These are phyloP conservation scores for Melanotaenia boesemani DNA, from an alignment of 2,797 vertebrate species.

Conservation along the genomic window DNA sequence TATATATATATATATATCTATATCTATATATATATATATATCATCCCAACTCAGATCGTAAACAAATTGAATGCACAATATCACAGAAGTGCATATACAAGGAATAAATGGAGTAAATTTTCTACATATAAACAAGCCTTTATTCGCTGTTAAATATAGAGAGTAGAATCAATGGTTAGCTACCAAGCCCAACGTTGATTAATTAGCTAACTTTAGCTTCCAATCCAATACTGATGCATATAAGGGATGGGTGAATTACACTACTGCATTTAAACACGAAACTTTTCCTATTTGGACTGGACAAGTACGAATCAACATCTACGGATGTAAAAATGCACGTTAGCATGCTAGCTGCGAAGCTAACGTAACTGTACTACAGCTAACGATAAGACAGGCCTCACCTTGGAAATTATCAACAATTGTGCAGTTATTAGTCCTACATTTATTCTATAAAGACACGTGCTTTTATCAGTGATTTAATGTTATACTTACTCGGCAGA, in stretches of 20 bases:
- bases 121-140: background rate
- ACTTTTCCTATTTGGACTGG: rapidly evolving
- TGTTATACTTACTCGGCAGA: slow-evolving; percentile 82
- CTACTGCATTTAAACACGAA: rapidly evolving
- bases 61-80: background rate
- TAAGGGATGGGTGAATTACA: background rate
- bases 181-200: background rate
- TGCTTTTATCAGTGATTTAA: rapidly evolving
- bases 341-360: slow-evolving; percentile 42
- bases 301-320: background rate
- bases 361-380: slow-evolving; percentile 27
- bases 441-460: rapidly evolving
- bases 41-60: background rate
- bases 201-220: slow-evolving; percentile 26
- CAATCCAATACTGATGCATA: background rate
- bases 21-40: no score
- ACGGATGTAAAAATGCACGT: background rate
- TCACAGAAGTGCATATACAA: background rate
- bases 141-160: background rate
- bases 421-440: rapidly evolving
- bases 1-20: no score
- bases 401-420: background rate
- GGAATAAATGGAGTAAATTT: background rate
- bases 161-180: background rate
- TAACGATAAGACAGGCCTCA: slow-evolving; percentile 51